These are phyloP conservation scores for Rhinogobio ventralis DNA, from an alignment of 2,797 vertebrate genomes.

Conservation along the genomic window DNA sequence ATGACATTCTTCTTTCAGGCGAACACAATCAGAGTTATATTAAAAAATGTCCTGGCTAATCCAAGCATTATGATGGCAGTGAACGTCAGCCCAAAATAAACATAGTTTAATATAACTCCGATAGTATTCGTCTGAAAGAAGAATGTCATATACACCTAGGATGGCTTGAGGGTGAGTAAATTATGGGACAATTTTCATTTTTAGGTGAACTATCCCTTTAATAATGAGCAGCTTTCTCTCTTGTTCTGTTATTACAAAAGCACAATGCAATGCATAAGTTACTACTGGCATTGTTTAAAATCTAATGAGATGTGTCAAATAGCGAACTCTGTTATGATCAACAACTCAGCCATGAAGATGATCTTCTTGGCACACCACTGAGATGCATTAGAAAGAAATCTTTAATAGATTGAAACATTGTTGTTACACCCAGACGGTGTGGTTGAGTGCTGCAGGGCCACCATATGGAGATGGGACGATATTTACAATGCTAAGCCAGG, in stretches of 20 bases:
- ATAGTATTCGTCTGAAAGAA: too few relatives aligned
- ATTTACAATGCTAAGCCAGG: conserved; percentile 72
- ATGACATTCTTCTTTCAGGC: too few relatives aligned
- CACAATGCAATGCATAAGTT: background rate
- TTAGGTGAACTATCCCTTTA: background rate
- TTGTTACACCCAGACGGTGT: conserved; percentile 48
- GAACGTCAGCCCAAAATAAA: too few relatives aligned
- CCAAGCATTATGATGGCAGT: too few relatives aligned
- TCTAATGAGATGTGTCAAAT: background rate
- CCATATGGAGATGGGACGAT: conserved; percentile 65
- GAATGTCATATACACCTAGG: too few relatives aligned
- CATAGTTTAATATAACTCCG: too few relatives aligned
- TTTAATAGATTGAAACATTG: conserved; percentile 42
- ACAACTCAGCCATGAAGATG: conserved; percentile 11
- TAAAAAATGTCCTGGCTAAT: too few relatives aligned
- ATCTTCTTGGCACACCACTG: conserved; percentile 13
- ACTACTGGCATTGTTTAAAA: conserved; percentile 1
- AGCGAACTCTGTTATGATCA: background rate
- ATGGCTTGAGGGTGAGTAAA: too few relatives aligned
- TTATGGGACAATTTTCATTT: too few relatives aligned
- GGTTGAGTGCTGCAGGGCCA: conserved; percentile 50
- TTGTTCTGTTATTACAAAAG: background rate
- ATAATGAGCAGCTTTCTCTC: background rate
- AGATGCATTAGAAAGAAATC: conserved; percentile 6
- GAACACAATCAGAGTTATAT: too few relatives aligned